Conservation (phyloP, 2,113 vertebrate species). For the Pollachius pollachius region DNA sequence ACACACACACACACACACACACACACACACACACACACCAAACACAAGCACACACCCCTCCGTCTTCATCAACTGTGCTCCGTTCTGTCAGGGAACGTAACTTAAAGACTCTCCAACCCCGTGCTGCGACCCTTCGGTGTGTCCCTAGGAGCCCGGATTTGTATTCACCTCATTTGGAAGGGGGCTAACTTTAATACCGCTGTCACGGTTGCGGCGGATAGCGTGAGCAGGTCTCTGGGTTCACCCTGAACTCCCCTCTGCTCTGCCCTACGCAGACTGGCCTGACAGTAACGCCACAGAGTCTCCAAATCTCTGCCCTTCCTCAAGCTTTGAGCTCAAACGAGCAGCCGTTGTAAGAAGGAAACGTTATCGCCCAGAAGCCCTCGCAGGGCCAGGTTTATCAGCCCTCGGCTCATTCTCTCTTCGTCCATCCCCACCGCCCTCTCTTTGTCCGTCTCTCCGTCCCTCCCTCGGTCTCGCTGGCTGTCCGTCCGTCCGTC, state of each 20-base stretch:
- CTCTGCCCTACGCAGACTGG: conserved; percentile 17
- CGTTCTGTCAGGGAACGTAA: conserved; percentile 33
- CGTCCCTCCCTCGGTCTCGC: no score
- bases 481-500: no score
- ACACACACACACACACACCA: conserved; percentile 5
- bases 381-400: conserved; percentile 51
- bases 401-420: conserved; percentile 29
- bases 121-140: conserved; percentile 27
- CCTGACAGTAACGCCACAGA: conserved; percentile 25
- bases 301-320: conserved; percentile 40
- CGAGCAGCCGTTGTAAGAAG: conserved; percentile 34
- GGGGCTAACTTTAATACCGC: conserved; percentile 44
- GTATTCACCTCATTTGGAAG: conserved; percentile 54
- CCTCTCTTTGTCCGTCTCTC: no score
- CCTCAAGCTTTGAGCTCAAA: conserved; percentile 28
- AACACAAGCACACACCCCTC: conserved; percentile 24
- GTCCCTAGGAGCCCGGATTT: conserved; percentile 22
- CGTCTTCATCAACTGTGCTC: conserved; percentile 35
- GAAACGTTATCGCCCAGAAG: conserved; percentile 54
- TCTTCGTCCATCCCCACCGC: no score
- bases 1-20: not conserved
- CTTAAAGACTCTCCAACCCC: conserved; percentile 20
- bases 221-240: not conserved
- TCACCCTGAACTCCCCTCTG: conserved; percentile 5
- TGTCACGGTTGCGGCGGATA: conserved; percentile 58